Evolutionary conservation across 2,888 invertebrate species (phyloP).

Genomic region (Nomada hirtipes): DNA sequence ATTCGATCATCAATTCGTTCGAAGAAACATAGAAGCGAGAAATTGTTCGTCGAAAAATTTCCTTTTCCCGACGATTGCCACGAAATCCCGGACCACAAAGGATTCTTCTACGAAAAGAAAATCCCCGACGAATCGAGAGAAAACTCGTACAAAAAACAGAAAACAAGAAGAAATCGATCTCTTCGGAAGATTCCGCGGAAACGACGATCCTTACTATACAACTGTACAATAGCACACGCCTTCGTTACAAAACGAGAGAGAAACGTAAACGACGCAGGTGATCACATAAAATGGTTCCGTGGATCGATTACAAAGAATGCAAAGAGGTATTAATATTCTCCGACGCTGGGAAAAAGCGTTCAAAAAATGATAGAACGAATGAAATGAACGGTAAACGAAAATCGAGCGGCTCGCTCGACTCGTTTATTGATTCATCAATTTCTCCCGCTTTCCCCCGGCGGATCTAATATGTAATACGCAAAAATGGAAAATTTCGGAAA

Average conservation of each 20-base stretch:
- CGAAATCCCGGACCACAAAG: neutral
- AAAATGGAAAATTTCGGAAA: slow-evolving; percentile 19
- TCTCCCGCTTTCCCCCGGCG: slow-evolving; percentile 14
- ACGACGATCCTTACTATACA: slow-evolving; percentile 14
- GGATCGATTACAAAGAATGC: slow-evolving; percentile 36
- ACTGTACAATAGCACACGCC: neutral
- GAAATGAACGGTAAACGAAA: neutral
- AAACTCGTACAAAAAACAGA: too few species aligned
- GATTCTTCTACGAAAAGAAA: neutral
- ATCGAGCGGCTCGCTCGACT: neutral
- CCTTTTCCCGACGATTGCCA: neutral
- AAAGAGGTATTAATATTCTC: slow-evolving; percentile 20
- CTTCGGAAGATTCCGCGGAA: slow-evolving; percentile 21
- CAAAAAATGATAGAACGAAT: neutral
- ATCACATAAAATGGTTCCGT: slow-evolving; percentile 1
- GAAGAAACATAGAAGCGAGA: neutral
- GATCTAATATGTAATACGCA: slow-evolving; percentile 30
- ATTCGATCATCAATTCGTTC: neutral
- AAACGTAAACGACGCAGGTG: neutral
- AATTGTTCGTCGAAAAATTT: neutral
- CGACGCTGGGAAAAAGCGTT: slow-evolving; percentile 13
- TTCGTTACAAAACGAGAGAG: slow-evolving; percentile 15
- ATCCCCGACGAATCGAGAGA: neutral
- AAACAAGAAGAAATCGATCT: slow-evolving; percentile 10
- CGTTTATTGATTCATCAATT: neutral